Conservation (phyloP, 2,888 invertebrate species). For the Leistus spinibarbis region DNA sequence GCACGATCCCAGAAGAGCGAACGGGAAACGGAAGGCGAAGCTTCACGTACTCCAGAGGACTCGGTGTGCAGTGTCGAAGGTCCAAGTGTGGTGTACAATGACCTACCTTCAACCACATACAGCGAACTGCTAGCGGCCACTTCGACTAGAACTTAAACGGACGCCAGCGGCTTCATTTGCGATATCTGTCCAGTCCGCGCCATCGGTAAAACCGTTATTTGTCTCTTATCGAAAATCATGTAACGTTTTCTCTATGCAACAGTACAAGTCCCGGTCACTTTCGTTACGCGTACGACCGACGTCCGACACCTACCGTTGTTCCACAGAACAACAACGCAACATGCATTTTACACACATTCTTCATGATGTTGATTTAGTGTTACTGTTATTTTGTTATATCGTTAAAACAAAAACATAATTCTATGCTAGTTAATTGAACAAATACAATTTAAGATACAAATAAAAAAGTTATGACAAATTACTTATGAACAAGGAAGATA, state of each 20-base stretch:
- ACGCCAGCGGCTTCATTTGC: neutral
- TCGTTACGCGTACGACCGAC: neutral
- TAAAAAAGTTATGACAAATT: neutral
- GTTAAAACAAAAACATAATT: neutral
- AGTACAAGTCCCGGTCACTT: neutral
- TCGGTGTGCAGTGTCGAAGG: constrained; percentile 90
- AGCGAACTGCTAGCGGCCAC: constrained; percentile 38
- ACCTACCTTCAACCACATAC: constrained; percentile 53
- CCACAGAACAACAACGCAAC: neutral
- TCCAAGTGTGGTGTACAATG: constrained; percentile 71
- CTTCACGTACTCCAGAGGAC: constrained; percentile 87
- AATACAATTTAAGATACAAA: neutral
- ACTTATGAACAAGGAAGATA: neutral
- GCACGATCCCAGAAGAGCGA: constrained; percentile 64
- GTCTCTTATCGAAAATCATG: neutral
- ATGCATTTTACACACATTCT: neutral
- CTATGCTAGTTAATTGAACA: neutral
- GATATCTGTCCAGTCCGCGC: neutral
- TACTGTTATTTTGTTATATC: neutral
- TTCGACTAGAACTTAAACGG: neutral
- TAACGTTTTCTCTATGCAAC: neutral
- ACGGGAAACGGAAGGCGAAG: constrained; percentile 73
- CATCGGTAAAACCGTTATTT: neutral
- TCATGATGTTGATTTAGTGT: neutral
- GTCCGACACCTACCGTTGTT: neutral